These are phyloP conservation scores for Papilio dardanus DNA, from an alignment of 1,140 invertebrate species.

Conservation along the genomic window DNA sequence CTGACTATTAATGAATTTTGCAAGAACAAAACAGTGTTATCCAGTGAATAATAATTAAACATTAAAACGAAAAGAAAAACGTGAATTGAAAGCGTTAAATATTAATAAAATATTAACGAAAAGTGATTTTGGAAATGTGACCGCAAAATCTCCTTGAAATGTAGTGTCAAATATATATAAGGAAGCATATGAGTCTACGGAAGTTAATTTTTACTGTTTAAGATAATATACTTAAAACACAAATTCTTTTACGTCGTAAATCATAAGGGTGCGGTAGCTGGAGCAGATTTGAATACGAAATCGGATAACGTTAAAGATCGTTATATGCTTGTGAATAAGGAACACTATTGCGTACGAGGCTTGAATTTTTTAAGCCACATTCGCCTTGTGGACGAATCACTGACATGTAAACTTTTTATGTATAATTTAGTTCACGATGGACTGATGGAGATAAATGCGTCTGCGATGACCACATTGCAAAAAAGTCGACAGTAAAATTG, in stretches of 20 bases:
- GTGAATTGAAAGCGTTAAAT: background rate
- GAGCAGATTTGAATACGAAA: conserved; percentile 31
- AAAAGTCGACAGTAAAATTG: conserved; percentile 65
- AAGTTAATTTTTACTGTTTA: conserved; percentile 27
- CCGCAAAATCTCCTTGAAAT: conserved; percentile 12
- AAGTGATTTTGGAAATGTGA: background rate
- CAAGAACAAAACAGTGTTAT: background rate
- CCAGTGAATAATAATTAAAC: background rate
- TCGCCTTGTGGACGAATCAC: conserved; percentile 39
- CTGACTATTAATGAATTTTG: no score
- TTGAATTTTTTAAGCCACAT: conserved; percentile 42
- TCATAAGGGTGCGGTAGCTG: conserved; percentile 17
- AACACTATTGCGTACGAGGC: background rate
- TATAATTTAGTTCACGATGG: conserved; percentile 59
- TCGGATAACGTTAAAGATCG: conserved; percentile 2
- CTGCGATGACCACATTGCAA: conserved; percentile 54
- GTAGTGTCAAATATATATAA: conserved; percentile 22
- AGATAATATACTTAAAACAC: conserved; percentile 6
- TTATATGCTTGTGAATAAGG: conserved; percentile 16
- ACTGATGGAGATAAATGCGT: conserved; percentile 71
- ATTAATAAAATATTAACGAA: background rate
- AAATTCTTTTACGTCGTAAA: conserved; percentile 30
- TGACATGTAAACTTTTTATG: conserved; percentile 49
- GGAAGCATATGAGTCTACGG: conserved; percentile 9
- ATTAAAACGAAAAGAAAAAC: background rate